Evolutionary conservation across 23 tunicate species (phyloP).

Genomic region (Halocynthia roretzi): DNA sequence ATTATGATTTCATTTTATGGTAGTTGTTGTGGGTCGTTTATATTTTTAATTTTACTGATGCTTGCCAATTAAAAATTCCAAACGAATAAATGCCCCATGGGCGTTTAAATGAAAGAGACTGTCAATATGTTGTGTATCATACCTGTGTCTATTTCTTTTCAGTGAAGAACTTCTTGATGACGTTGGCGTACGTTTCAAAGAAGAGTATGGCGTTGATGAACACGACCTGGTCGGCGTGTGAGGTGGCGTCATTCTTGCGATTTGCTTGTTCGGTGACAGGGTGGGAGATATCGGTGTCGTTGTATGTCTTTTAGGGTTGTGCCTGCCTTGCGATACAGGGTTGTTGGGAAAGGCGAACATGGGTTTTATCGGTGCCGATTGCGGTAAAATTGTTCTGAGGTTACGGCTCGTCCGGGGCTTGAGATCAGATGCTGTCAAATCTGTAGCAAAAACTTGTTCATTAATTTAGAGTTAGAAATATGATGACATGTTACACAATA

Average conservation of each 20-base stretch:
- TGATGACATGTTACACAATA: not conserved
- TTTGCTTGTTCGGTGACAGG: constrained; percentile 67
- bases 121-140: not conserved
- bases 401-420: constrained; percentile 51
- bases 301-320: constrained; percentile 59
- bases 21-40: too few species aligned
- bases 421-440: constrained; percentile 75
- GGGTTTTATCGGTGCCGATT: constrained; percentile 60
- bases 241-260: constrained; percentile 53
- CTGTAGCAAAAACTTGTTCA: constrained; percentile 17
- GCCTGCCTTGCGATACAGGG: constrained; percentile 22
- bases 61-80: too few species aligned
- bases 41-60: too few species aligned
- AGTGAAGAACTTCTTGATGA: constrained; percentile 74
- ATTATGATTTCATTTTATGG: too few species aligned
- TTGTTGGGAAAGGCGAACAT: constrained; percentile 44
- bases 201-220: constrained; percentile 86
- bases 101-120: too few species aligned
- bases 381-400: constrained; percentile 4
- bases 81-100: too few species aligned
- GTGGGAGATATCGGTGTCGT: constrained; percentile 72
- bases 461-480: not conserved
- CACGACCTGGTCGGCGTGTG: constrained; percentile 52
- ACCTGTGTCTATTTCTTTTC: constrained; percentile 84
- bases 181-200: constrained; percentile 65